Percentiles rank a stretch among this genome's conserved stretches.
Conservation (phyloP, 2,113 vertebrate species). For the Rostratula benghalensis region DNA sequence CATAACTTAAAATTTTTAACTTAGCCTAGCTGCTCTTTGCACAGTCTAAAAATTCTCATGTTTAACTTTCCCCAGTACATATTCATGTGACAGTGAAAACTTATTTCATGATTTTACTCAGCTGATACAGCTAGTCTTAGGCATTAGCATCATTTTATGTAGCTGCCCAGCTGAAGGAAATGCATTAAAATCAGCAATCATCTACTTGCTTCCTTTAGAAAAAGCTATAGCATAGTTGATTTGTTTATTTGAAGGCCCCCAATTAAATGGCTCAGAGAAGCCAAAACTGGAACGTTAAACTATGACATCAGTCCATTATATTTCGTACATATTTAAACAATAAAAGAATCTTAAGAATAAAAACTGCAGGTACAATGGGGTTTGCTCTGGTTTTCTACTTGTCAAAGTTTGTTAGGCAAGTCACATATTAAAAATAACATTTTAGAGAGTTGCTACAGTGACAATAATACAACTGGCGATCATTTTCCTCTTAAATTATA, state of each 20-base stretch:
- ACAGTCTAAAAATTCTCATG: not conserved
- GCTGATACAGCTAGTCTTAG: not conserved
- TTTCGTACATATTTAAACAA: not conserved
- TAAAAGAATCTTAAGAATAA: not conserved
- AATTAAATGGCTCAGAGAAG: not conserved
- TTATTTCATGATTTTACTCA: not conserved
- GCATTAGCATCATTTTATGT: not conserved
- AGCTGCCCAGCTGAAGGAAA: constrained; percentile 11
- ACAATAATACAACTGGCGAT: not conserved
- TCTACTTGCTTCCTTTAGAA: not conserved
- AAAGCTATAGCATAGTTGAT: not conserved
- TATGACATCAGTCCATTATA: not conserved
- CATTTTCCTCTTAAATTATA: not conserved
- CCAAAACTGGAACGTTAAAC: not conserved
- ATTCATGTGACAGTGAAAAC: not conserved
- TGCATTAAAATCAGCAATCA: not conserved
- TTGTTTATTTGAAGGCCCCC: constrained; percentile 7
- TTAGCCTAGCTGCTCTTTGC: not conserved
- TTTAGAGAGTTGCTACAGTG: not conserved
- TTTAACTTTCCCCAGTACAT: not conserved
- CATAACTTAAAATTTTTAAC: not conserved
- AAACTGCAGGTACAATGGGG: not conserved
- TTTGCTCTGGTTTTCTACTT: constrained; percentile 1
- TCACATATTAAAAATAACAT: not conserved
- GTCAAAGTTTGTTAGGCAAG: constrained; percentile 1